Base-by-base conservation (phyloP, 35 echinoderm and acorn worm genomes). In the Holothuria glaberrima region DNA sequence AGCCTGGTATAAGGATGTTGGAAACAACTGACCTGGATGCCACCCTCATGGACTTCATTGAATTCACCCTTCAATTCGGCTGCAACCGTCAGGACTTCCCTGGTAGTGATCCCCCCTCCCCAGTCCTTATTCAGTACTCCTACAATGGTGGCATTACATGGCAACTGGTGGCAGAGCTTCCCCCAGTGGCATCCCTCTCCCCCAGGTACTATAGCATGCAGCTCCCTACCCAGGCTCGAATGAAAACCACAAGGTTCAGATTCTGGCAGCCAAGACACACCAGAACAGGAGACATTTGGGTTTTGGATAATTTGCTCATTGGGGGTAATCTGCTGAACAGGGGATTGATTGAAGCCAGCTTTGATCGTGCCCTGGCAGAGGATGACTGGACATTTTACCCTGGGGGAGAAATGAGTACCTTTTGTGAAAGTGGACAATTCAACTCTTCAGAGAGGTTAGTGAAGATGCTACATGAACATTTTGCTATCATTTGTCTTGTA, bases 71-170 rank as follows among this genome's bases (percentile, higher is more conserved):
- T 52, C 62, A 90, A 33, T 98, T 94, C 83, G 90, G 92, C 60
- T 98, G 95, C 82, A 70, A 62, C 75, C 69, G 29, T 41, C 68
- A 88, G 35, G 66, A 74, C n/a, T 62, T 52, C 19, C 25, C 63
- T n/a, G 79, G 19, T 18, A 88, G 17, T 29, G 46, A 68, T 25
- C 75, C 33, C 45, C 57, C 62, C 52, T 86, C 36, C 70, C 86
- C 56, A 71, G 59, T 94, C 25, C 90, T 97, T 1, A 61, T 94
- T 12, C 95, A 97, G 64, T 98, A 94, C 69, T 98, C 95, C 27
- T 94, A 86, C 41, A 98, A 98, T 88, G 95, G 95, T 41, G 95
- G 95, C 41, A 94, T 94, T 25, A 91, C 87, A 0, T 98, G 95
- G 95, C 79, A 94, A 24, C 58, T 90, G 22, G 12, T 98, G 10